Conservation (phyloP, 1,140 invertebrate genomes). For the Platyura marginata region DNA sequence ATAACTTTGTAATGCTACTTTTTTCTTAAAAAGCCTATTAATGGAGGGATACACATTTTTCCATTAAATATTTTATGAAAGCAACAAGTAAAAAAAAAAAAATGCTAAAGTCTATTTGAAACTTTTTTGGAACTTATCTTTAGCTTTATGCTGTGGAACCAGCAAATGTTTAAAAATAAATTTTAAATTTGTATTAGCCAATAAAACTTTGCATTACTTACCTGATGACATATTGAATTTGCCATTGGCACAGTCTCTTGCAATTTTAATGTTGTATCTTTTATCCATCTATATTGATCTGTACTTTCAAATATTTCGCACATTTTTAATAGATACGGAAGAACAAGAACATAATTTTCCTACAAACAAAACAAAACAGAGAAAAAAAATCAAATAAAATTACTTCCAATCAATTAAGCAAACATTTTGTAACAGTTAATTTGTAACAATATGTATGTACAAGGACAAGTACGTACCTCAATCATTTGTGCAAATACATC, state of each 20-base stretch:
- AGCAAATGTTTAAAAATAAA: not conserved
- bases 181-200: not conserved
- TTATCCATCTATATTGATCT: slow-evolving; percentile 24
- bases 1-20: too few species aligned
- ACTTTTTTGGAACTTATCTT: too few species aligned
- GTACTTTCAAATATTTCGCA: slow-evolving; percentile 22
- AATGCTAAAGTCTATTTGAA: not conserved
- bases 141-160: not conserved
- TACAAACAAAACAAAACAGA: slow-evolving; percentile 5
- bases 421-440: not conserved
- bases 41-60: not conserved
- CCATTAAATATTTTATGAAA: not conserved
- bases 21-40: too few species aligned
- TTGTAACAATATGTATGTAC: too few species aligned
- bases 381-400: not conserved
- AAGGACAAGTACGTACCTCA: slow-evolving; percentile 13
- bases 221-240: slow-evolving; percentile 24
- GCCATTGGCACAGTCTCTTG: slow-evolving; percentile 22
- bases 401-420: not conserved
- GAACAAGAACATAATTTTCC: slow-evolving; percentile 18
- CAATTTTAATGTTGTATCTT: slow-evolving; percentile 16
- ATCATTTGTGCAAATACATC: slow-evolving; percentile 24
- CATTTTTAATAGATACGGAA: slow-evolving; percentile 22
- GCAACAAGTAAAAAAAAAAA: not conserved
- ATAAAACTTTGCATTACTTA: slow-evolving; percentile 3